Evolutionary conservation across 2,797 vertebrate genomes (phyloP).

Genomic region (Pangasius djambal): DNA sequence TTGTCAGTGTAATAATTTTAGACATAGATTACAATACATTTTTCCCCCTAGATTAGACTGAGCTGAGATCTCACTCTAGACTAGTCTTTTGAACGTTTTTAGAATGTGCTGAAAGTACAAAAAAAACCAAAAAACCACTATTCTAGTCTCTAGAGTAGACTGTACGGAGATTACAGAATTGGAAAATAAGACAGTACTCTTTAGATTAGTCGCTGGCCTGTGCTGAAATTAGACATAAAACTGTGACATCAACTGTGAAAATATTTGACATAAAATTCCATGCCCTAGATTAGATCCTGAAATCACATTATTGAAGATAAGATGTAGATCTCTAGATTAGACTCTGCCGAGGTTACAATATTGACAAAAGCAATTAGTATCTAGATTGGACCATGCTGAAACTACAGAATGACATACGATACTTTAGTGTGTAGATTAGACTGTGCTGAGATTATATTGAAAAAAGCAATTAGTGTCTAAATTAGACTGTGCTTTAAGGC

Average conservation of each 20-base stretch:
- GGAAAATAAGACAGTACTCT: neutral
- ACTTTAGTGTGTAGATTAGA: neutral
- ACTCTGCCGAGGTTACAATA: neutral
- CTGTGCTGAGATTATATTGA: neutral
- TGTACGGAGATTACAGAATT: neutral
- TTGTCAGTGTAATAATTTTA: neutral
- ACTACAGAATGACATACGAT: neutral
- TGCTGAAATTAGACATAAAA: neutral
- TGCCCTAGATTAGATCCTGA: neutral
- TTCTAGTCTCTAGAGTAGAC: neutral
- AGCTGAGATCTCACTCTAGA: neutral
- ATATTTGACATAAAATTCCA: neutral
- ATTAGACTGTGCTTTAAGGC: too few species aligned
- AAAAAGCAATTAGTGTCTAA: neutral
- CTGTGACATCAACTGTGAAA: neutral
- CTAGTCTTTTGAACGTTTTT: neutral
- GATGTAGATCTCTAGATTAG: neutral
- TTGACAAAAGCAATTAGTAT: neutral
- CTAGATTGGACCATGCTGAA: neutral
- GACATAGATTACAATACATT: neutral
- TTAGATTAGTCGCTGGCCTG: neutral
- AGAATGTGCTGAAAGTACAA: neutral
- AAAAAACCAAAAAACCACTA: neutral
- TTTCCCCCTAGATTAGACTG: neutral
- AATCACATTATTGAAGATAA: neutral